Base-by-base conservation (phyloP, 2,888 invertebrate genomes). In the Arrhopalites spinosus region DNA sequence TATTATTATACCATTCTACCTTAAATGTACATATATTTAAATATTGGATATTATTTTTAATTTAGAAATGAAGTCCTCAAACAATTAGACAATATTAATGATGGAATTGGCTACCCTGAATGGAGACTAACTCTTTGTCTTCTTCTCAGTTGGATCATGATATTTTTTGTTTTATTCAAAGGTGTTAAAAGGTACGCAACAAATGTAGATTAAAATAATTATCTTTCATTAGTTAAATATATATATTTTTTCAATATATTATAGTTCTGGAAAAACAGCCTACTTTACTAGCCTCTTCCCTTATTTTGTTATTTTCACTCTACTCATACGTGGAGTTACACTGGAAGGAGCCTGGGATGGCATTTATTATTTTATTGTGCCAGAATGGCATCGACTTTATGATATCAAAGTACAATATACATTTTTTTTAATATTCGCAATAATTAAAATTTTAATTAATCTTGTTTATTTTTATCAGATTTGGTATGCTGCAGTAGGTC, bases 231-330 rank as follows among this genome's bases (percentile, higher is more conserved):
- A 36, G 11, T 36, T 36, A 11, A 36, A 36, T 36, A 7, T 36
- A 7, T 36, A 3, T 11, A 3, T 36, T 36, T 36, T 36, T 53
- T 3, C 53, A 8, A 2, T 8, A 20, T 5, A 50, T 27, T 61
- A 3, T 27, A 76, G 72, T 64, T 77, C 77, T 11, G 79, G 79
- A 30, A 93, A 93, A 85, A 92, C 91, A 0, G 91, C 95, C 0
- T 96, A 95, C 86, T 93, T 96, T 85, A 90, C 95, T n/a, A 95
- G 95, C 0, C 85, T 95, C 1, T 94, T 94, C 85, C 94, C 94
- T 0, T 93, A 93, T 83, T 88, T 92, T 3, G 90, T 95, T 69
- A 89, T 95, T 86, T 86, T 93, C 76, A 89, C 90, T 50, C 86
- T 95, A 63, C 88, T 95, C 15, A 89, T 93, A 68, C 84, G 87